Evolutionary conservation across 37 sponge, comb jelly and placozoan species (phyloP).

Genomic region (Tethya wilhelma): DNA sequence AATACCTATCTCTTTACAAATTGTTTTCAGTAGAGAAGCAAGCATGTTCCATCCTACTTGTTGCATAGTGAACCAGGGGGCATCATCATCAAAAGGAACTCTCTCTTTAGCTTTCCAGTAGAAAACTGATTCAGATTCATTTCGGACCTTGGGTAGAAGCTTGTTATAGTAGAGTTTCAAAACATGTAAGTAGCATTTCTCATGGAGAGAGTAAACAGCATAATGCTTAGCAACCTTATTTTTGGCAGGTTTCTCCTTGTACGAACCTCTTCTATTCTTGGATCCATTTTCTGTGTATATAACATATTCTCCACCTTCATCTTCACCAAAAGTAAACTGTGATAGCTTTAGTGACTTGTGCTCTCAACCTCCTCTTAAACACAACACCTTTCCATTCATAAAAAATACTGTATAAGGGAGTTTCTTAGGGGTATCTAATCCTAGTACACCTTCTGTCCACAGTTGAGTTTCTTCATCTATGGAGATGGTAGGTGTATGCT

Average conservation of each 20-base stretch:
- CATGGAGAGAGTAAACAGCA: neutral
- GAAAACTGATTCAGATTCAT: neutral
- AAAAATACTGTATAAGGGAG: constrained; percentile 23
- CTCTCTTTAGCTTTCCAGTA: neutral
- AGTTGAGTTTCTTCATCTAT: constrained; percentile 13
- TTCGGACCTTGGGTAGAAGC: constrained; percentile 1
- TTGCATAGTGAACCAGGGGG: constrained; percentile 13
- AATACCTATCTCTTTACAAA: constrained; percentile 20
- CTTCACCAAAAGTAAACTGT: neutral
- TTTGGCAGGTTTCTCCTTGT: neutral
- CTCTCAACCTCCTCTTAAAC: constrained; percentile 18
- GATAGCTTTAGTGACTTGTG: constrained; percentile 3
- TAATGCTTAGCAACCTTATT: constrained; percentile 23
- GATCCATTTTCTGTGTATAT: constrained; percentile 31
- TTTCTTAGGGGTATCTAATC: neutral
- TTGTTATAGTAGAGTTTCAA: constrained; percentile 1
- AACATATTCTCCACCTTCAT: constrained; percentile 2
- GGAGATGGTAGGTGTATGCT: constrained; percentile 11
- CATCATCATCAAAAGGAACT: neutral
- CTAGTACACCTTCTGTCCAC: constrained; percentile 22
- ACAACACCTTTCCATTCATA: constrained; percentile 37
- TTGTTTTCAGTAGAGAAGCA: constrained; percentile 17
- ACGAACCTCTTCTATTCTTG: constrained; percentile 21
- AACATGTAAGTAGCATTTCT: constrained; percentile 3
- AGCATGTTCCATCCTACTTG: constrained; percentile 23